Evolutionary conservation across 2,888 invertebrate species (phyloP).

Genomic region (Yponomeuta cagnagella): DNA sequence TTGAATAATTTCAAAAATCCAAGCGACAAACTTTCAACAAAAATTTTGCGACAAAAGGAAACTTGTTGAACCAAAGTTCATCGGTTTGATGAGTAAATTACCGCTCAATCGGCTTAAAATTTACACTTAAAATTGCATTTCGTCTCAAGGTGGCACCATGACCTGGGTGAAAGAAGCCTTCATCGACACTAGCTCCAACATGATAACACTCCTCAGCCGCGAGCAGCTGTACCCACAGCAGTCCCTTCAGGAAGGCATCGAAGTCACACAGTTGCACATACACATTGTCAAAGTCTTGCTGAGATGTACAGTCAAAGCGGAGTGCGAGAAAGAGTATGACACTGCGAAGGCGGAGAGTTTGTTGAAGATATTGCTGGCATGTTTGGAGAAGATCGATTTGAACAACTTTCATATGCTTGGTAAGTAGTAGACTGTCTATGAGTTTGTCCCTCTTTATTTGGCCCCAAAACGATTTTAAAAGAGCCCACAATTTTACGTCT

Average conservation of each 20-base stretch:
- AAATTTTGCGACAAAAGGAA: too few species aligned
- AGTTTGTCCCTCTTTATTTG: too few species aligned
- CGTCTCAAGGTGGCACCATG: slow-evolving; percentile 37
- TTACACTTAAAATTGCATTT: neutral
- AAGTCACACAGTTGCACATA: slow-evolving; percentile 56
- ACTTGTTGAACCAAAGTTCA: too few species aligned
- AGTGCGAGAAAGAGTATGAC: slow-evolving; percentile 40
- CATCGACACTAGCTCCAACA: slow-evolving; percentile 48
- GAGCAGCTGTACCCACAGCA: slow-evolving; percentile 55
- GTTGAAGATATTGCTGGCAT: slow-evolving; percentile 55
- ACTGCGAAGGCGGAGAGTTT: slow-evolving; percentile 49
- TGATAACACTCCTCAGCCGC: slow-evolving; percentile 51
- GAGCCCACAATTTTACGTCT: neutral
- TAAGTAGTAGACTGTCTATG: slow-evolving; percentile 29
- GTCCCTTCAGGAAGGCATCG: slow-evolving; percentile 49
- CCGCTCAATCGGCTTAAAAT: too few species aligned
- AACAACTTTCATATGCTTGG: slow-evolving; percentile 68
- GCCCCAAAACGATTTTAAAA: too few species aligned
- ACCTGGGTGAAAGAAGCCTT: slow-evolving; percentile 54
- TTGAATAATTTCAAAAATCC: too few species aligned
- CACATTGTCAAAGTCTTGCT: slow-evolving; percentile 55
- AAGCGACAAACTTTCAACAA: too few species aligned
- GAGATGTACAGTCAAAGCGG: slow-evolving; percentile 43
- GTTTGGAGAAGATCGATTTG: slow-evolving; percentile 56
- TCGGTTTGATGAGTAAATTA: too few species aligned